Evolutionary conservation across 2,888 invertebrate species (phyloP).

Genomic region (Spodoptera picta): DNA sequence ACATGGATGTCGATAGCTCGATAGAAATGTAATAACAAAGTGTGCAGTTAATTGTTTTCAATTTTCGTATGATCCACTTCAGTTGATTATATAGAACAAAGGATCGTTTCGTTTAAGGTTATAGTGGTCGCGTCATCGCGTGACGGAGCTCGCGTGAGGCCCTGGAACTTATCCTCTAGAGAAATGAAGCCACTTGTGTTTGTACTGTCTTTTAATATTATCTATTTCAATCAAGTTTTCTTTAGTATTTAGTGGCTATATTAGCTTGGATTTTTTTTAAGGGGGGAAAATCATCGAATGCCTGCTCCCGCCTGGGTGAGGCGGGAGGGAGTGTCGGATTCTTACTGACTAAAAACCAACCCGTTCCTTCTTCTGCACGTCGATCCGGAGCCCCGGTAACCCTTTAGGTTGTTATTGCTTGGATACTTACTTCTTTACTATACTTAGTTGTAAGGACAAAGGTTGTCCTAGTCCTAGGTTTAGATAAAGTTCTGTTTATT

Average conservation of each 20-base stretch:
- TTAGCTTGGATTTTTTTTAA: background rate
- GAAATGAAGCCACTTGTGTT: slow-evolving; percentile 47
- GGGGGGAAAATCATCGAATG: too few species aligned
- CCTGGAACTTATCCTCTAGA: slow-evolving; percentile 39
- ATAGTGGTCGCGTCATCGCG: slow-evolving; percentile 54
- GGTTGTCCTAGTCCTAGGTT: too few species aligned
- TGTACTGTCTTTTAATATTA: slow-evolving; percentile 45
- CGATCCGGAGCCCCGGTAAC: too few species aligned
- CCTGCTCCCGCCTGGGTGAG: too few species aligned
- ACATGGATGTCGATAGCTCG: background rate
- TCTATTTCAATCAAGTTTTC: slow-evolving; percentile 37
- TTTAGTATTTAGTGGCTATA: slow-evolving; percentile 3
- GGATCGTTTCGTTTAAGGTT: slow-evolving; percentile 46
- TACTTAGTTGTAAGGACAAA: background rate
- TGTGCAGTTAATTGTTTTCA: slow-evolving; percentile 46
- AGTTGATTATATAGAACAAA: slow-evolving; percentile 53
- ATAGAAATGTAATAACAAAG: slow-evolving; percentile 13
- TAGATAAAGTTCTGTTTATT: background rate
- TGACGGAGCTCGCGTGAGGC: slow-evolving; percentile 50
- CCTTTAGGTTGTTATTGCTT: background rate
- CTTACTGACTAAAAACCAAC: too few species aligned
- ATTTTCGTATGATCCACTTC: slow-evolving; percentile 55
- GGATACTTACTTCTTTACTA: background rate
- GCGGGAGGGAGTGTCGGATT: too few species aligned
- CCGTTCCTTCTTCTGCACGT: too few species aligned